phyloP scores from a whole-genome alignment of 92 coral and sea anemone species.

The Micromussa lordhowensis region DNA sequence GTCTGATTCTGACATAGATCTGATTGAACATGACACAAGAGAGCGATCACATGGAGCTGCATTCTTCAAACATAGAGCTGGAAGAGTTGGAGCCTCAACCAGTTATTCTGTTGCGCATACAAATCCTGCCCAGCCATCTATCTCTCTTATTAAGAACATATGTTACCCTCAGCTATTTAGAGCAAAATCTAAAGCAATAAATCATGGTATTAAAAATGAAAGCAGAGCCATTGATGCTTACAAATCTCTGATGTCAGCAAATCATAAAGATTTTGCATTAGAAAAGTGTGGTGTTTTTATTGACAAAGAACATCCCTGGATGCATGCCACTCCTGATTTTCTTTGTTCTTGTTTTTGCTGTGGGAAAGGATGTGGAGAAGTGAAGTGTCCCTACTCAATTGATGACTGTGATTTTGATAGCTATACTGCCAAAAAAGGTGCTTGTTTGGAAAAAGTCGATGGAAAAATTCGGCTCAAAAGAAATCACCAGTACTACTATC shows the following conservation, averaged over 20 bases:
- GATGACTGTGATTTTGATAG: constrained; percentile 59
- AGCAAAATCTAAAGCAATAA: too few species aligned
- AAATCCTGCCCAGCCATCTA: too few species aligned
- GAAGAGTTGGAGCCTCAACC: too few species aligned
- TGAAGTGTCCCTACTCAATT: constrained; percentile 56
- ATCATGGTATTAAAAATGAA: too few species aligned
- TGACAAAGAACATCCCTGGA: constrained; percentile 43
- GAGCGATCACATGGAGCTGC: constrained; percentile 32
- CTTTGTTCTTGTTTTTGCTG: too few species aligned
- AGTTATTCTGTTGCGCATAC: too few species aligned
- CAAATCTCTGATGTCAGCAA: too few species aligned
- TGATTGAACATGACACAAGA: constrained; percentile 50
- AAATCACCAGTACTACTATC: constrained; percentile 57
- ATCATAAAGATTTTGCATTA: too few species aligned
- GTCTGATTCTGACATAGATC: constrained; percentile 30
- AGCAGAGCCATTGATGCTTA: too few species aligned
- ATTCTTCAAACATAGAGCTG: constrained; percentile 15
- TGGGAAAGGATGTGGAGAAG: constrained; percentile 72
- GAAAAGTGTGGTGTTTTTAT: too few species aligned
- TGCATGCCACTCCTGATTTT: neutral
- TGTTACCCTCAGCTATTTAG: too few species aligned
- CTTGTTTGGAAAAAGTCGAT: constrained; percentile 59
- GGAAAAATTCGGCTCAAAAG: constrained; percentile 48
- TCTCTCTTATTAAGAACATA: too few species aligned
- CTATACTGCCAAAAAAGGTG: constrained; percentile 44